Conservation (phyloP, 1,140 invertebrate genomes). For the Rhizoglyphus robini region DNA sequence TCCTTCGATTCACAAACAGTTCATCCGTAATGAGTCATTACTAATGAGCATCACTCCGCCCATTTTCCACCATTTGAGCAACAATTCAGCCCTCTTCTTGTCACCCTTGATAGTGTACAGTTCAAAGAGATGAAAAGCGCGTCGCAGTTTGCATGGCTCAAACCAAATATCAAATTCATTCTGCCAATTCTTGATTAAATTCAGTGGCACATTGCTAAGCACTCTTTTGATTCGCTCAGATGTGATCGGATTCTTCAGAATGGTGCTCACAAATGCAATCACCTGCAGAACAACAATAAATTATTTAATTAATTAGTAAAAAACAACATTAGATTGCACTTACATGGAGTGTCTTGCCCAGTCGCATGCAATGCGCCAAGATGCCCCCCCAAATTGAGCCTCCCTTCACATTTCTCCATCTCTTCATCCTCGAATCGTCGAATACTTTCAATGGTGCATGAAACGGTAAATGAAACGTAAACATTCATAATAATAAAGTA, state of each 20-base stretch:
- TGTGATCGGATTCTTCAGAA: constrained; percentile 50
- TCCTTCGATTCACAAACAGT: constrained; percentile 81
- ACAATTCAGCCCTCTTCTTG: constrained; percentile 41
- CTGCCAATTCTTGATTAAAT: constrained; percentile 88
- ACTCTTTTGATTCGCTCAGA: constrained; percentile 51
- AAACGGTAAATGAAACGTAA: too few species aligned
- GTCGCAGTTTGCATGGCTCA: constrained; percentile 42
- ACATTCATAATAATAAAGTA: too few species aligned
- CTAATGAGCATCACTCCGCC: constrained; percentile 85
- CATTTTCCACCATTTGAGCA: constrained; percentile 60
- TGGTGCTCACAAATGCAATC: constrained; percentile 71
- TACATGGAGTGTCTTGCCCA: constrained; percentile 94
- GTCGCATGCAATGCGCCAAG: constrained; percentile 94
- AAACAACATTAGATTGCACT: neutral
- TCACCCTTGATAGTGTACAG: neutral
- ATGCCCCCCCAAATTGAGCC: constrained; percentile 85
- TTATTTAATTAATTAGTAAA: too few species aligned
- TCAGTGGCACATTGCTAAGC: constrained; percentile 81
- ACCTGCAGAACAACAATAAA: too few species aligned
- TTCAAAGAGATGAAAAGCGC: constrained; percentile 29
- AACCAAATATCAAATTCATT: constrained; percentile 86
- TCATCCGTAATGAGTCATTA: constrained; percentile 96
- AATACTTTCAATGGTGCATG: constrained; percentile 76
- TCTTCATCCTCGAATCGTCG: constrained; percentile 46
- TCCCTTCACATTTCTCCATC: constrained; percentile 31